Conservation (phyloP, 2,888 invertebrate species). For the Calephelis perditalis region DNA sequence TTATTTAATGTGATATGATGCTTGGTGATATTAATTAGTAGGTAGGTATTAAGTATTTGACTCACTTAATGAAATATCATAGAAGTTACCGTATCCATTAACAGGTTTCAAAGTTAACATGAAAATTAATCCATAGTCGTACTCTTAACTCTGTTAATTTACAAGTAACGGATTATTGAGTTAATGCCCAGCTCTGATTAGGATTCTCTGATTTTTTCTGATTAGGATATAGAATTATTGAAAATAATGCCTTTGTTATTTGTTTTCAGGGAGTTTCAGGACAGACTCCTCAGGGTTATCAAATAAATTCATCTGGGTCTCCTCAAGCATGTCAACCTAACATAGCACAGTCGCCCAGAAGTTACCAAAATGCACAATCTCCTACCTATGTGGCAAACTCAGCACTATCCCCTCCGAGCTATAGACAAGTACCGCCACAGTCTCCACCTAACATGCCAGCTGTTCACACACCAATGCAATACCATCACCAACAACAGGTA, state of each 20-base stretch:
- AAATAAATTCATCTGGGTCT: constrained; percentile 74
- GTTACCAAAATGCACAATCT: constrained; percentile 76
- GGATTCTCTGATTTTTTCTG: too few relatives aligned
- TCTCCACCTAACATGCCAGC: constrained; percentile 64
- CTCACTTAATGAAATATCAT: too few relatives aligned
- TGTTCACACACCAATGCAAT: constrained; percentile 69
- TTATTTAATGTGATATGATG: too few relatives aligned
- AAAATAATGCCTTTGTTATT: background rate
- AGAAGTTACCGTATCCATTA: too few relatives aligned
- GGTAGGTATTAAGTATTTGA: too few relatives aligned
- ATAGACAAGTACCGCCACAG: constrained; percentile 68
- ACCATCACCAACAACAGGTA: constrained; percentile 71
- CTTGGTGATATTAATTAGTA: too few relatives aligned
- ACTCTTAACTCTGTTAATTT: too few relatives aligned
- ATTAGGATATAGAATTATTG: too few relatives aligned
- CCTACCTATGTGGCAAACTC: constrained; percentile 64
- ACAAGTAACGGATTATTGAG: too few relatives aligned
- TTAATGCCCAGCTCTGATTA: too few relatives aligned
- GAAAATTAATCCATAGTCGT: too few relatives aligned
- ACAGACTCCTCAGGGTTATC: constrained; percentile 74
- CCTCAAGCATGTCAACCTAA: constrained; percentile 67
- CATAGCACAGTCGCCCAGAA: constrained; percentile 61
- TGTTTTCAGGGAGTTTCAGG: constrained; percentile 52
- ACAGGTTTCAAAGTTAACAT: too few relatives aligned
- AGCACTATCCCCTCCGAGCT: constrained; percentile 76